These are phyloP conservation scores for Drosophila nikananu DNA, from an alignment of 1,140 invertebrate genomes.

Conservation along the genomic window DNA sequence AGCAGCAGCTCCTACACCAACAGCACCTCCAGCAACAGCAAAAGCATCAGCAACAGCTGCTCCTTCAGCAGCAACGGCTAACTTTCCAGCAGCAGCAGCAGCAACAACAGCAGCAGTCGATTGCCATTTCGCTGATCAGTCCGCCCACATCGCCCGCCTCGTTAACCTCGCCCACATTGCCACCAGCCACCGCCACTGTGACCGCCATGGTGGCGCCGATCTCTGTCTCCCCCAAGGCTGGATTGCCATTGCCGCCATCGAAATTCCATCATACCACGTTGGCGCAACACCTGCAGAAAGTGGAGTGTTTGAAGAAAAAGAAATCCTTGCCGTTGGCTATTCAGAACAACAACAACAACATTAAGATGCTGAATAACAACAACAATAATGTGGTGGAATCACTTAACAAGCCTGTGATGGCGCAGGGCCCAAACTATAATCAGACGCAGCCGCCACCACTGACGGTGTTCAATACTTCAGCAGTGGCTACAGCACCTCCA, in stretches of 20 bases:
- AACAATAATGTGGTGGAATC: constrained; percentile 38
- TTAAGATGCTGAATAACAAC: constrained; percentile 26
- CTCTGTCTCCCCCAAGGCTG: constrained; percentile 64
- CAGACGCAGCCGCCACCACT: constrained; percentile 70
- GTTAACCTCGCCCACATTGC: constrained; percentile 64
- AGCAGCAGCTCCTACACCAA: constrained; percentile 34
- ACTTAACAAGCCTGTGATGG: constrained; percentile 33
- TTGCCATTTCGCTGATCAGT: constrained; percentile 65
- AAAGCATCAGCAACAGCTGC: constrained; percentile 17
- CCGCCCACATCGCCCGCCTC: constrained; percentile 82
- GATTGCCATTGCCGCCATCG: constrained; percentile 71
- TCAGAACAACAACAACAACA: constrained; percentile 53
- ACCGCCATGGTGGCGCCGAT: constrained; percentile 80
- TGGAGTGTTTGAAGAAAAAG: constrained; percentile 75
- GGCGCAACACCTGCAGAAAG: constrained; percentile 80
- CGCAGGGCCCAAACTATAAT: constrained; percentile 40
- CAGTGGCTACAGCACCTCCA: constrained; percentile 20
- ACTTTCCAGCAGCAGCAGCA: constrained; percentile 22
- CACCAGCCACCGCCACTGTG: constrained; percentile 61
- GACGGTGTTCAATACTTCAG: constrained; percentile 55
- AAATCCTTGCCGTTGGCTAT: constrained; percentile 67
- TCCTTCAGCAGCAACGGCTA: constrained; percentile 13
- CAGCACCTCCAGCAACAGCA: constrained; percentile 30
- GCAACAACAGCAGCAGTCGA: constrained; percentile 22
- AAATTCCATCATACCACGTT: constrained; percentile 82